Conservation (phyloP, 1,140 invertebrate genomes). For the Galleria mellonella region DNA sequence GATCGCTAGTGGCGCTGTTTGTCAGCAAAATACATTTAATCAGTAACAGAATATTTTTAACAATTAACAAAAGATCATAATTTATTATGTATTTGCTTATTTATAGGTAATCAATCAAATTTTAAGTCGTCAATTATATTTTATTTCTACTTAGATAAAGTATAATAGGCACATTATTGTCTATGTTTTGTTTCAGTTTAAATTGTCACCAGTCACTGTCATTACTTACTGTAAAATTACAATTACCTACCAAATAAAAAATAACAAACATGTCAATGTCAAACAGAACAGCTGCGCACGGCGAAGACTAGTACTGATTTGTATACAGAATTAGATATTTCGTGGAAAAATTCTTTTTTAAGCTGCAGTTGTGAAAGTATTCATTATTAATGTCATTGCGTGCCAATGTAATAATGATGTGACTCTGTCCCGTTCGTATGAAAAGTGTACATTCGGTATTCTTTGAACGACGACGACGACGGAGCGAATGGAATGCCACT, state of each 20-base stretch:
- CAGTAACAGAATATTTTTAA: too few relatives aligned
- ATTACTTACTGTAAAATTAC: too few relatives aligned
- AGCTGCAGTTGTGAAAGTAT: neutral
- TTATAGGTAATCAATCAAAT: too few relatives aligned
- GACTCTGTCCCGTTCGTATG: conserved; percentile 9
- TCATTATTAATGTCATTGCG: neutral
- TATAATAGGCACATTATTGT: too few relatives aligned
- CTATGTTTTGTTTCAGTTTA: too few relatives aligned
- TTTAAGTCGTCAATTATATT: too few relatives aligned
- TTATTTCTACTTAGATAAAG: too few relatives aligned
- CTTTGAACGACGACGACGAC: conserved; percentile 9
- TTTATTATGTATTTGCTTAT: too few relatives aligned
- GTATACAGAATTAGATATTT: conserved; percentile 15
- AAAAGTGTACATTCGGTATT: conserved; percentile 13
- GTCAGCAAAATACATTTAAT: too few relatives aligned
- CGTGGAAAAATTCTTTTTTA: neutral
- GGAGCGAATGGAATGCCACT: conserved; percentile 26
- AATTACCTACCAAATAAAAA: neutral
- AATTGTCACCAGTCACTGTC: too few relatives aligned
- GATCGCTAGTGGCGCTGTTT: too few relatives aligned
- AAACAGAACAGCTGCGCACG: conserved; percentile 11
- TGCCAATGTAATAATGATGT: conserved; percentile 9
- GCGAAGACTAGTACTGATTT: conserved; percentile 8
- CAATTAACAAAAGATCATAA: too few relatives aligned
- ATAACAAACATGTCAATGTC: conserved; percentile 10